These are phyloP conservation scores for Lochmaea crataegi DNA, from an alignment of 2,888 invertebrate genomes.

Conservation along the genomic window DNA sequence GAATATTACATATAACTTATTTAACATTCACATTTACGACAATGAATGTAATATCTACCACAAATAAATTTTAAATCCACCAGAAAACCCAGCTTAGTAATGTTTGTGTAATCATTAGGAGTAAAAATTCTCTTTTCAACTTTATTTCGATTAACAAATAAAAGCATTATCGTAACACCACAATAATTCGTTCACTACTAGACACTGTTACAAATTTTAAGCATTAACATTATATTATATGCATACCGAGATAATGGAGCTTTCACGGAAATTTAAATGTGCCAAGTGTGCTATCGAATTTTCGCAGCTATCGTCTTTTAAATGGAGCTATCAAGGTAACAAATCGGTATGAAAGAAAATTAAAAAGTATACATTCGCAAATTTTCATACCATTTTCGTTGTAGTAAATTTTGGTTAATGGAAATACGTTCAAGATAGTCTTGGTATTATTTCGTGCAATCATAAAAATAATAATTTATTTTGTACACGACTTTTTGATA, in stretches of 20 bases:
- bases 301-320: slow-evolving; percentile 21
- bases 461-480: not conserved
- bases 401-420: not conserved
- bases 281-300: slow-evolving; percentile 33
- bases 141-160: too few species aligned
- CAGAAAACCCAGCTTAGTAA: too few species aligned
- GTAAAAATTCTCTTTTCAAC: too few species aligned
- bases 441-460: not conserved
- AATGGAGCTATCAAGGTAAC: slow-evolving; percentile 8
- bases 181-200: too few species aligned
- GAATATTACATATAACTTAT: too few species aligned
- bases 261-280: slow-evolving; percentile 34
- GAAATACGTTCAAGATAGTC: not conserved
- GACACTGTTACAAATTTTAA: slow-evolving; percentile 11
- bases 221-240: slow-evolving; percentile 24
- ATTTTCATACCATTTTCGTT: not conserved
- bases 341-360: slow-evolving; percentile 23
- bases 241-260: slow-evolving; percentile 32
- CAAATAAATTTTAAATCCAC: too few species aligned
- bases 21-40: too few species aligned
- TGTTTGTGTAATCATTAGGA: too few species aligned
- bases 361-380: not conserved
- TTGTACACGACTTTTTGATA: too few species aligned
- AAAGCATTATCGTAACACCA: too few species aligned
- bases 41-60: too few species aligned